These are phyloP conservation scores for Bradypodion pumilum DNA, from an alignment of 2,797 vertebrate species.

Conservation along the genomic window DNA sequence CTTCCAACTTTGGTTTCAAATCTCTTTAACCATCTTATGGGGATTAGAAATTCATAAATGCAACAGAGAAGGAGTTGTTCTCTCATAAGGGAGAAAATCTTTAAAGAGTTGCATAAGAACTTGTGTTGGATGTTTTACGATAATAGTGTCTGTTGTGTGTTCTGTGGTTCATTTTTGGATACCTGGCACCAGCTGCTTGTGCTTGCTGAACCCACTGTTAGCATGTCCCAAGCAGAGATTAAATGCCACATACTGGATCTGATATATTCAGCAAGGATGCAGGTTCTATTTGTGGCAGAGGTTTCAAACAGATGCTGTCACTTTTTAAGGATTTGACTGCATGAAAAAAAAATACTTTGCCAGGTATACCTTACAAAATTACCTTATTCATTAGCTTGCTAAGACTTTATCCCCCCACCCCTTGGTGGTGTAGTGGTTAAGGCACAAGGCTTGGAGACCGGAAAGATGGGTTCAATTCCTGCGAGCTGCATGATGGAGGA, in stretches of 20 bases:
- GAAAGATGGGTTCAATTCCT: too few species aligned
- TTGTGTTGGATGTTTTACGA: neutral
- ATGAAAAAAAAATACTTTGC: too few species aligned
- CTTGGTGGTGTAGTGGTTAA: too few species aligned
- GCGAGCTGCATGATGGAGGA: too few species aligned
- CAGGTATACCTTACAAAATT: too few species aligned
- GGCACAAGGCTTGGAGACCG: too few species aligned
- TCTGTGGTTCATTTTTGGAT: neutral
- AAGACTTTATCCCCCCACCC: too few species aligned
- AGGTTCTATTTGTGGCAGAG: neutral
- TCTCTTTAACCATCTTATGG: neutral
- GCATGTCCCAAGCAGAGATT: neutral
- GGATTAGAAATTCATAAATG: constrained; percentile 11
- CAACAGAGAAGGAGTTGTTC: neutral
- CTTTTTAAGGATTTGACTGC: neutral
- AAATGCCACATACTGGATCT: neutral
- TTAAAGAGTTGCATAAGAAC: neutral
- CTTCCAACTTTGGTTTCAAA: neutral
- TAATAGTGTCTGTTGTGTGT: neutral
- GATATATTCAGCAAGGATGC: neutral
- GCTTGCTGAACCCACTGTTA: neutral
- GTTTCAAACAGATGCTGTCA: neutral
- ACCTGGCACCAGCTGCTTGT: constrained; percentile 1
- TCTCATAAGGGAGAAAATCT: neutral
- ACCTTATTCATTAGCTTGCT: too few species aligned